A percentile compares a stretch with the other conserved stretches of the same genome.
Evolutionary conservation across 2,888 invertebrate species (phyloP).

Genomic region (Spialia ferax): DNA sequence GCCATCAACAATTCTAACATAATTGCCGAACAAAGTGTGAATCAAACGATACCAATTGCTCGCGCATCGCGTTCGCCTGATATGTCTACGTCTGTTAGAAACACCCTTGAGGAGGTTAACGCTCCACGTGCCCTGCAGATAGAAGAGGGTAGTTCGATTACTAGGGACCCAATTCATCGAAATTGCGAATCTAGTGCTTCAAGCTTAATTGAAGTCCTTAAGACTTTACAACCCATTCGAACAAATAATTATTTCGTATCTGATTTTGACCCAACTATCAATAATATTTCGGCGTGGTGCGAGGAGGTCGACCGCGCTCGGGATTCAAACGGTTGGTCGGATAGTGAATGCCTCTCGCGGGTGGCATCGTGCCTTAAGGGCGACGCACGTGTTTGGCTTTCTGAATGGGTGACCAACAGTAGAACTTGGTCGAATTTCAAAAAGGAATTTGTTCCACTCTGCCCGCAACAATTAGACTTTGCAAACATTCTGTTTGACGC

Average conservation of each 20-base stretch:
- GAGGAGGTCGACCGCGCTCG: neutral
- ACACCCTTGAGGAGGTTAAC: neutral
- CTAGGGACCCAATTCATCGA: neutral
- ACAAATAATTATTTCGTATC: neutral
- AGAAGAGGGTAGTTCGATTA: constrained; percentile 1
- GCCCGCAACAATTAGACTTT: constrained; percentile 7
- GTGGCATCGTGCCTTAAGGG: constrained; percentile 1
- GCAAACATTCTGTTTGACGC: constrained; percentile 13
- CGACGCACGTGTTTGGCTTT: neutral
- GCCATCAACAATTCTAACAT: neutral
- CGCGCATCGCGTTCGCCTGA: neutral
- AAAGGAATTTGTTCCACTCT: neutral
- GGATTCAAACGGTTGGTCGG: neutral
- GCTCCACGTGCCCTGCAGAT: neutral
- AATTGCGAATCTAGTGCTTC: neutral
- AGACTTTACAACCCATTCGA: neutral
- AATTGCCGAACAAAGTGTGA: neutral
- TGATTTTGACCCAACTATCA: neutral
- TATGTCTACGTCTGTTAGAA: neutral
- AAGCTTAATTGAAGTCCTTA: neutral
- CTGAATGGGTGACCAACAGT: neutral
- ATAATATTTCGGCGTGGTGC: neutral
- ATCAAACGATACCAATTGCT: neutral
- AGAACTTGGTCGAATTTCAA: neutral
- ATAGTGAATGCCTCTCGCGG: neutral